Evolutionary conservation across 2,113 vertebrate genomes (phyloP).

Genomic region (Tursiops truncatus): DNA sequence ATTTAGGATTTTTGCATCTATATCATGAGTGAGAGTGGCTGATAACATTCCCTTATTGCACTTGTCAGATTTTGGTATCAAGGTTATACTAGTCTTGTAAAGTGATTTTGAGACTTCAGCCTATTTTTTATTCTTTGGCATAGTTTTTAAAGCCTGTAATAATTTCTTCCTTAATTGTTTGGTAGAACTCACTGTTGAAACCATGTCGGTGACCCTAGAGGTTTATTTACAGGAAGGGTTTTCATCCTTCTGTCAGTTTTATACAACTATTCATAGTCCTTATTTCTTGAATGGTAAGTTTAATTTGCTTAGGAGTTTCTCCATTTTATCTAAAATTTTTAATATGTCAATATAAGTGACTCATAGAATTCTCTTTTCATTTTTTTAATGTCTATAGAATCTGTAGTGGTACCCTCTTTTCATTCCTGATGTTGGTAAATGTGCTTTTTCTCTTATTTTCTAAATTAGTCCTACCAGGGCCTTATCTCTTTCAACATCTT

Average conservation of each 20-base stretch:
- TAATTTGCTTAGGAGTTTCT: neutral
- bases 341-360: neutral
- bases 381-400: neutral
- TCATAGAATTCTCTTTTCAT: neutral
- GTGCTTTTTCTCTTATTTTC: neutral
- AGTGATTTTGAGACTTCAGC: neutral
- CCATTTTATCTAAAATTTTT: neutral
- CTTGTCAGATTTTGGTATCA: neutral
- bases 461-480: neutral
- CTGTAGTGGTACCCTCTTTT: neutral
- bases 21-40: neutral
- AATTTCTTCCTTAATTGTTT: slow-evolving; percentile 34
- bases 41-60: neutral
- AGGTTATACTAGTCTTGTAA: neutral
- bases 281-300: neutral
- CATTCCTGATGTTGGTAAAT: neutral
- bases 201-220: neutral
- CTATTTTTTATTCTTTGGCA: slow-evolving; percentile 5
- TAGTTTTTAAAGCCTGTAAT: neutral
- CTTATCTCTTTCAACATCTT: neutral
- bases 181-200: neutral
- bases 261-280: neutral
- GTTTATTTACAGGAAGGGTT: neutral
- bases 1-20: neutral
- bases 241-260: neutral